Base-by-base conservation (phyloP, 2,797 vertebrate genomes). In the Clarias platycephalus region DNA sequence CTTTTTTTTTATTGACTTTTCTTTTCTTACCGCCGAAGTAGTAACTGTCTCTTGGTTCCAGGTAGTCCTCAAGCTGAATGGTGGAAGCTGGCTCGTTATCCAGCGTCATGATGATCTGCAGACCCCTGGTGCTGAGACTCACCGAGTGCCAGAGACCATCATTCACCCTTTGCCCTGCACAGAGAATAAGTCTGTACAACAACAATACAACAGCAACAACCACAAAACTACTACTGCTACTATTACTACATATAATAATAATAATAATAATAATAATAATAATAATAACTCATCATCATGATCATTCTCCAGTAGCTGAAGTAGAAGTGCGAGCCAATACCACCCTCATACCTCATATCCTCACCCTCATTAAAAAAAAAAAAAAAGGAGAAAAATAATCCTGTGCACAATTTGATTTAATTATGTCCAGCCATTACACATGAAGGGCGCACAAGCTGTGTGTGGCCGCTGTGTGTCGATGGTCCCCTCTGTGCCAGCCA, bases 71-170 rank as follows among this genome's bases (percentile, higher is more conserved):
- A 5, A 96, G 93, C 3, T 97, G 96, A 31, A 94, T 90, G 0
- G 93, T 93, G 4, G 95, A 95, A 1, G 96, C 88, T 0, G 94
- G 94, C 0, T 97, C 95, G 0, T 93, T 93, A 84, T 99, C 97
- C 91, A 98, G 88, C 0, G 94, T 95, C 91, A 99, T 85, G 22
- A 94, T 92, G 87, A 98, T 92, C 79, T 95, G 96, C 22, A 95
- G 94, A 75, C 94, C 93, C 84, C 96, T 94, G 40, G 95, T 93
- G 5, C 93, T 95, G 84, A 99, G 93, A 84, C 91, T 95, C 83
- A 98, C 95, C 0, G 95, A 94, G 91, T 99, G 98, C 98, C 98
- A 99, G 82, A 98, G 92, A 8, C 98, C 98, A 0, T 99, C 97
- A 0, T 95, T 96, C 86, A 99, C 95, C 83, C 86, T 90, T 84